phyloP scores from a whole-genome alignment of 1,140 invertebrate species.

The Littorina saxatilis region DNA sequence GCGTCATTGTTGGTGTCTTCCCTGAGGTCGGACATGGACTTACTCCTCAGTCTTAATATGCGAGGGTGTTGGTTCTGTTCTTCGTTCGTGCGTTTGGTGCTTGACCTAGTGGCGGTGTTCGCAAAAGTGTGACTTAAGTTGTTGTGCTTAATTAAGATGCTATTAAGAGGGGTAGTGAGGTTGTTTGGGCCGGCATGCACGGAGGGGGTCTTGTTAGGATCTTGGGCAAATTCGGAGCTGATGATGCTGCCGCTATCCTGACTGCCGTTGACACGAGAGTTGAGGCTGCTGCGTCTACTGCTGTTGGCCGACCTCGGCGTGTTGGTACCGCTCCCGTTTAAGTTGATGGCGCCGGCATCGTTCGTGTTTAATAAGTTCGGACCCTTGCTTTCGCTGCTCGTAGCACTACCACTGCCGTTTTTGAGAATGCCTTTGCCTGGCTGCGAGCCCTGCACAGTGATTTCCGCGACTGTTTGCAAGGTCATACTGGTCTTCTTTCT shows the following conservation, averaged over 20 bases:
- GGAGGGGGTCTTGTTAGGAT: not conserved
- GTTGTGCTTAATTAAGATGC: not conserved
- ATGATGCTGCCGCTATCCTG: constrained; percentile 3
- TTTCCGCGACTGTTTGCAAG: constrained; percentile 30
- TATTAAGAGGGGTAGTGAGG: not conserved
- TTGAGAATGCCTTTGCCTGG: not conserved
- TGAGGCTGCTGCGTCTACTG: constrained; percentile 2
- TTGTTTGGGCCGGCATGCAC: not conserved
- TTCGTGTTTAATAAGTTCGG: not conserved
- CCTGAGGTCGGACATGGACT: constrained; percentile 61
- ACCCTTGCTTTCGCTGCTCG: constrained; percentile 7
- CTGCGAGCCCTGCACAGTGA: not conserved
- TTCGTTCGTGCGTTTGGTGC: constrained; percentile 6
- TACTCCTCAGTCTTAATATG: constrained; percentile 46
- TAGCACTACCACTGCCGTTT: not conserved
- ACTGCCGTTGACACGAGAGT: not conserved
- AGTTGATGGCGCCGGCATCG: not conserved
- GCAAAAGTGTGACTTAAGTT: not conserved
- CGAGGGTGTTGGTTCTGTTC: constrained; percentile 6
- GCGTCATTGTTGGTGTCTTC: constrained; percentile 37
- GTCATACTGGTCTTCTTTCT: constrained; percentile 22
- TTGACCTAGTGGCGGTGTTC: constrained; percentile 1
- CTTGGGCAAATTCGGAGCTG: not conserved
- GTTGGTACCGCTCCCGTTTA: constrained; percentile 9
- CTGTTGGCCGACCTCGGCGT: constrained; percentile 9